Base-by-base conservation (phyloP, 2,888 invertebrate species). In the Diarsia dahlii region DNA sequence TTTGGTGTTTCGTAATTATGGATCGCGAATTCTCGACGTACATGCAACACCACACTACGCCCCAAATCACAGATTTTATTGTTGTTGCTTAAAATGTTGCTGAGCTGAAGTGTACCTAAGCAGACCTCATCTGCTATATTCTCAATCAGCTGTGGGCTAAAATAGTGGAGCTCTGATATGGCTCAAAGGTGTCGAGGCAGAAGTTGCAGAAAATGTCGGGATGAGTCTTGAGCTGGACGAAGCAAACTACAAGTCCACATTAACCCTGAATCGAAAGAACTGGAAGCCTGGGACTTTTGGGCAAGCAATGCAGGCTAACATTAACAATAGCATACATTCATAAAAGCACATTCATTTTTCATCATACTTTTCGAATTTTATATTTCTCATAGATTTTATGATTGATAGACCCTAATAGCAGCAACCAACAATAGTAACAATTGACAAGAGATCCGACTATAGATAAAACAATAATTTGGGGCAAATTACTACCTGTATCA, bases 1-100 rank as follows among this genome's bases (percentile, higher is more conserved):
- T 63, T 62, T 18, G 52, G 3, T 52, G 58, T 81, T 81, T 39
- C 20, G 65, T 54, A 65, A 52, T 52, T 34, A 71, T 10, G 28
- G 28, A 23, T 10, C 13, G 1, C 28, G 28, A 28, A 28, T 28
- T 28, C 28, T 56, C 13, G 23, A 23, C 13, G 3, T 23, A 23
- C 23, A 23, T 56, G 18, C 0, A 58, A 58, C 28, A 58, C 28
- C 3, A 60, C 18, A 1, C 9, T 18, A 28, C 28, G 58, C 13
- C 15, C 13, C 18, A 34, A 28, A 60, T 34, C 18, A 28, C 28
- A 34, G 0, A 34, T 60, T 58, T 58, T 60, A 60, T 60, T 9
- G 1, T 9, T 3, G 28, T 60, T 60, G 15, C 34, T 18, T 60
- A 60, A 34, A 56, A 60, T 18, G 28, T 18, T 9, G 9, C 58